phyloP scores from a whole-genome alignment of 2,113 vertebrate genomes.

The Puntigrus tetrazona region DNA sequence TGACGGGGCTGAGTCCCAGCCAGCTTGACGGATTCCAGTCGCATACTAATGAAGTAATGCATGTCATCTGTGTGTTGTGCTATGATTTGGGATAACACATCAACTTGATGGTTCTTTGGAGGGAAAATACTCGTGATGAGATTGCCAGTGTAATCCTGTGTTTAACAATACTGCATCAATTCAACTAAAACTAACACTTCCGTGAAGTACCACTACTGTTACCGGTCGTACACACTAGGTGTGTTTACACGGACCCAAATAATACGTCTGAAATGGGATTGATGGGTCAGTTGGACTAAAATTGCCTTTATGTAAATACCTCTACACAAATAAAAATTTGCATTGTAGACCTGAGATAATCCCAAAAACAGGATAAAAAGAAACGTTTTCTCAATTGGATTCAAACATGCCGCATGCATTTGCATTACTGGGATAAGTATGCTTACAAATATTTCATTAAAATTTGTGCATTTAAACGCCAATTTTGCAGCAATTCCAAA shows the following conservation, averaged over 20 bases:
- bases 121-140: not conserved
- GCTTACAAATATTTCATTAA: too few relatives aligned
- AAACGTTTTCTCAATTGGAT: too few relatives aligned
- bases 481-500: too few relatives aligned
- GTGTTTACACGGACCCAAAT: not conserved
- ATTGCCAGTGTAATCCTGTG: not conserved
- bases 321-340: not conserved
- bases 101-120: not conserved
- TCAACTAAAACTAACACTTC: not conserved
- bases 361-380: not conserved
- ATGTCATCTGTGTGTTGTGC: not conserved
- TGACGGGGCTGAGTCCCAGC: constrained; percentile 5
- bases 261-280: not conserved
- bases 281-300: not conserved
- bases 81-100: not conserved
- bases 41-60: constrained; percentile 9
- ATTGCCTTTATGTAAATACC: not conserved
- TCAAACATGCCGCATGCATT: too few relatives aligned
- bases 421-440: too few relatives aligned
- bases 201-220: not conserved
- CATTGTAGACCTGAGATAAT: not conserved
- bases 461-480: too few relatives aligned
- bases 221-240: not conserved
- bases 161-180: not conserved
- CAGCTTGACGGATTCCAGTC: not conserved